Evolutionary conservation across 1,140 invertebrate genomes (phyloP).

Genomic region (Latrodectus geometricus): DNA sequence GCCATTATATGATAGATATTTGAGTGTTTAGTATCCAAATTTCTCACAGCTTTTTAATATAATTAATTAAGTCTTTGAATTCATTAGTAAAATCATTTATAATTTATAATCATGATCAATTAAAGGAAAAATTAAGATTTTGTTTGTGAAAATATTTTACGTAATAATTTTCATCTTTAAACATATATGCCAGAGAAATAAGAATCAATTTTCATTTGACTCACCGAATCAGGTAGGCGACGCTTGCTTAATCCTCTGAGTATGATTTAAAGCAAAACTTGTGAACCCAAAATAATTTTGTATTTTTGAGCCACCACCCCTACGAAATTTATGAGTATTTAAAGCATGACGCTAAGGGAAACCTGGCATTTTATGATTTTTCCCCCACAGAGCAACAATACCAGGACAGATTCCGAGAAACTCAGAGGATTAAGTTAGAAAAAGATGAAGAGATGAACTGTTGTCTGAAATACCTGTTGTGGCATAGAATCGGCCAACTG

Average conservation of each 20-base stretch:
- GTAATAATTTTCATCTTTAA: too few relatives aligned
- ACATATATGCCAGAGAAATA: too few relatives aligned
- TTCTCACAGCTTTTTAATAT: too few relatives aligned
- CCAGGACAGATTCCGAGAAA: not conserved
- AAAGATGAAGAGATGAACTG: constrained; percentile 5
- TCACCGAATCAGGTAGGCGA: constrained; percentile 22
- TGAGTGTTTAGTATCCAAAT: too few relatives aligned
- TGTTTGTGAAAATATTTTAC: not conserved
- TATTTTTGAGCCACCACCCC: too few relatives aligned
- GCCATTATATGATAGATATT: too few relatives aligned
- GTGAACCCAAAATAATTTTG: not conserved
- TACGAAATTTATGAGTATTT: too few relatives aligned
- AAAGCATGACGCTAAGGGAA: too few relatives aligned
- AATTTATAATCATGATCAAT: not conserved
- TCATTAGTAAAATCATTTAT: too few relatives aligned
- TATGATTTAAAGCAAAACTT: not conserved
- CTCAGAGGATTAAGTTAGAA: not conserved
- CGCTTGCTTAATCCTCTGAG: not conserved
- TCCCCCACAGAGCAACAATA: too few relatives aligned
- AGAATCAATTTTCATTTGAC: constrained; percentile 35
- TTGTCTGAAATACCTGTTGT: constrained; percentile 55
- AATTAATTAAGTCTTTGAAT: too few relatives aligned
- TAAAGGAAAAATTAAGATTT: not conserved
- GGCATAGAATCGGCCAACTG: constrained; percentile 80
- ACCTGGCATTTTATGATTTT: too few relatives aligned